phyloP scores from a whole-genome alignment of 2,797 vertebrate species.

The Falco berigora region DNA sequence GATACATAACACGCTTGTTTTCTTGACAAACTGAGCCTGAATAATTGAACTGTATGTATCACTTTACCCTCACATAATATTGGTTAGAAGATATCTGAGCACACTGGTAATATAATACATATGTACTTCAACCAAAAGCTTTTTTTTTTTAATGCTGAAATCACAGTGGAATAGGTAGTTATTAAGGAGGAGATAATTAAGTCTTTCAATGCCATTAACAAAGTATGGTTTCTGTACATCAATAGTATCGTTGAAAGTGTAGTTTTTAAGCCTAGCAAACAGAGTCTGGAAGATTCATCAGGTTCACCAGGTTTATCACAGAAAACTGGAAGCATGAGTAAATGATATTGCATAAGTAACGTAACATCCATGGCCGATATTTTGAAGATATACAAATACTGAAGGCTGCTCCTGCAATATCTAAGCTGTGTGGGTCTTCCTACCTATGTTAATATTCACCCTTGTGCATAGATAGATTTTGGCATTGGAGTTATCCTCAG shows the following conservation, averaged over 20 bases:
- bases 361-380: background rate
- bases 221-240: background rate
- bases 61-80: background rate
- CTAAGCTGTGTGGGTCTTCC: background rate
- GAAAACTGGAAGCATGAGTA: background rate
- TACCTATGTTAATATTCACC: background rate
- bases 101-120: background rate
- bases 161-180: background rate
- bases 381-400: background rate
- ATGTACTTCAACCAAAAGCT: background rate
- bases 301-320: background rate
- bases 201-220: background rate
- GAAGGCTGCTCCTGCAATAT: background rate
- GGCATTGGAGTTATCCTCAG: background rate
- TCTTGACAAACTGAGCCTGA: background rate
- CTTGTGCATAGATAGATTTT: background rate
- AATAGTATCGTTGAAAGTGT: background rate
- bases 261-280: background rate
- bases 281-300: background rate
- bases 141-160: background rate
- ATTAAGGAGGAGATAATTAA: background rate
- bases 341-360: background rate
- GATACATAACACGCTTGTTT: background rate
- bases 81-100: background rate
- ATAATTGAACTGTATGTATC: background rate